Base-by-base conservation (phyloP, 2,888 invertebrate genomes). In the Metalampra italica region DNA sequence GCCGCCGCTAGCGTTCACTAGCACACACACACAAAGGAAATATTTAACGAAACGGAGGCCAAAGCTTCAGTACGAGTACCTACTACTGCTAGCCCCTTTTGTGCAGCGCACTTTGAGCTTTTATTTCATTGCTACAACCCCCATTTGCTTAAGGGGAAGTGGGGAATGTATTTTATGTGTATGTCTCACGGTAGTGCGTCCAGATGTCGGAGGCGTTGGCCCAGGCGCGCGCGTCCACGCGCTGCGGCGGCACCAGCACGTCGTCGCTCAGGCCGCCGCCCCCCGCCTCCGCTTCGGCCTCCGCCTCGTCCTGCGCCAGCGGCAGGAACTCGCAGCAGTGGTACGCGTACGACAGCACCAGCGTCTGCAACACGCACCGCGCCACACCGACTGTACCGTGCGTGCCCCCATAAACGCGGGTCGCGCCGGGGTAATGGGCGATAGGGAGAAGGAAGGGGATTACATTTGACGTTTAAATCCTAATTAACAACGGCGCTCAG, bases 281-380 rank as follows among this genome's bases (percentile, higher is more conserved):
- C 47, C 78, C 66, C 64, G 77, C 60, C 75, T 76, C 62, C 78
- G 85, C 67, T 82, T 59, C 64, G 87, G 72, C 66, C 87, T 87
- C 62, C 82, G 69, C 76, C 14, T 82, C 88, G 9, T 93, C 93
- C 47, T 92, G 92, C 61, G 92, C 91, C 62, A 93, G 82, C 42
- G 94, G 93, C 68, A 96, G 79, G 84, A 96, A 97, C 55, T 96
- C 94, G 84, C 98, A 98, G 87, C 98, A 98, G 78, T 98, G 98
- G 86, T 98, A 98, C 59, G 98, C 98, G 82, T 98, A 98, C 0
- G 97, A 96, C 37, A 98, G 87, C 38, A 96, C 93, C 69, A 98
- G 90, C 9, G 94, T 94, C 86, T 95, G 82, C 9, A 49, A 76
- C 47, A 39, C 46, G 2, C 13, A 36, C 22, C 22, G 39, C n/a